Conservation (phyloP, 2,888 invertebrate species). For the Smittia aterrima region DNA sequence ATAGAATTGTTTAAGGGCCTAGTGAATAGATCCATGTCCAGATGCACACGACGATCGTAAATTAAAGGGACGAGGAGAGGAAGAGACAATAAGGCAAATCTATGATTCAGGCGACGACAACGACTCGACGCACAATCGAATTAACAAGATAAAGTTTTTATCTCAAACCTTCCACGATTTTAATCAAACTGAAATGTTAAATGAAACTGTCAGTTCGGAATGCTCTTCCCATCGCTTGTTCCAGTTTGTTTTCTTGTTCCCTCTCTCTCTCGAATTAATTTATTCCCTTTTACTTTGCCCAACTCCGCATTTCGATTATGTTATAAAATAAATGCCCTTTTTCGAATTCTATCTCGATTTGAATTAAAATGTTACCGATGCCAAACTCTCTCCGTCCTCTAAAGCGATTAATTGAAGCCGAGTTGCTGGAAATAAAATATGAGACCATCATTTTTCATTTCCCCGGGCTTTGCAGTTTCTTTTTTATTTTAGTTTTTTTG, state of each 20-base stretch:
- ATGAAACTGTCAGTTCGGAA: conserved; percentile 1
- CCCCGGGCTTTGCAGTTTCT: background rate
- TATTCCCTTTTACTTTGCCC: background rate
- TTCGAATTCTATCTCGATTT: background rate
- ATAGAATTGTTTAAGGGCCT: background rate
- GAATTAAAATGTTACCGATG: conserved; percentile 28
- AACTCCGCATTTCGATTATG: conserved; percentile 22
- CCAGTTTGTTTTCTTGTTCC: background rate
- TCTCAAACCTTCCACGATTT: background rate
- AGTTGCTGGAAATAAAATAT: conserved; percentile 20
- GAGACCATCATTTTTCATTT: conserved; percentile 22
- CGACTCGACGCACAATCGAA: background rate
- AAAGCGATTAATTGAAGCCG: conserved; percentile 27
- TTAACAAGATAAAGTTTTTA: conserved; percentile 6
- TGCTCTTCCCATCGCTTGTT: background rate
- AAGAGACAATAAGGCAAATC: background rate
- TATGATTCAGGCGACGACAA: background rate
- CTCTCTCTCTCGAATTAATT: background rate
- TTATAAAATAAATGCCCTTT: conserved; percentile 20
- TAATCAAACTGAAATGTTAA: background rate
- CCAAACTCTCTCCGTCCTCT: background rate
- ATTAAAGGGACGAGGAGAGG: background rate
- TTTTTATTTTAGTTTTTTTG: background rate
- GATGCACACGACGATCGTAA: background rate
- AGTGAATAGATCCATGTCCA: background rate